Conservation (phyloP, 2,888 invertebrate genomes). For the Mycogona germanica region DNA sequence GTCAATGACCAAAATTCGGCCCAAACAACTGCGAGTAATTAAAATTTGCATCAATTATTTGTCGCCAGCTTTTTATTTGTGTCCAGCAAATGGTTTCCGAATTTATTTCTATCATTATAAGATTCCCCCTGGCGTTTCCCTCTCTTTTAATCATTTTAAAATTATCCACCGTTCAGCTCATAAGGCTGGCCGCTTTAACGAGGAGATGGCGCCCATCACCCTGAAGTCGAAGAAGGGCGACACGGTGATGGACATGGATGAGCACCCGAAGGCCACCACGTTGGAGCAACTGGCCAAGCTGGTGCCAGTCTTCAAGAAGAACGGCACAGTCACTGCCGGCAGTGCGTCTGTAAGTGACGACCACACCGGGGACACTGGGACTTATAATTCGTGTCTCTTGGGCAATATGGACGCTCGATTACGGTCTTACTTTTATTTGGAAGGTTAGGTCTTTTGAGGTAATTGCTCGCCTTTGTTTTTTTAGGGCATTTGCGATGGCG, state of each 20-base stretch:
- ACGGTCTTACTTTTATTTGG: not conserved
- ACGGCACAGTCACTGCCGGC: constrained; percentile 88
- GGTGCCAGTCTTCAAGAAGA: constrained; percentile 81
- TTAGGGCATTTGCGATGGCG: constrained; percentile 97
- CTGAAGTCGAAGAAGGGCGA: constrained; percentile 67
- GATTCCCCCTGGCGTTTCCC: too few species aligned
- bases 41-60: too few species aligned
- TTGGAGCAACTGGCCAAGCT: constrained; percentile 73
- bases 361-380: not conserved
- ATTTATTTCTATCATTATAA: too few species aligned
- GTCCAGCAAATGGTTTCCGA: too few species aligned
- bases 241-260: constrained; percentile 68
- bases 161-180: too few species aligned
- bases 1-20: too few species aligned
- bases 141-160: too few species aligned
- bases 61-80: too few species aligned
- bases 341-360: constrained; percentile 59
- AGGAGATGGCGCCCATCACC: constrained; percentile 75
- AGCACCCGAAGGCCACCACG: constrained; percentile 81
- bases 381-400: not conserved
- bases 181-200: constrained; percentile 75
- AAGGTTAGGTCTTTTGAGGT: not conserved
- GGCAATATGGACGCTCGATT: not conserved
- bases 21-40: too few species aligned
- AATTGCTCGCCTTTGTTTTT: constrained; percentile 22